Conservation (phyloP, 1,140 invertebrate species). For the Octopus sinensis region DNA sequence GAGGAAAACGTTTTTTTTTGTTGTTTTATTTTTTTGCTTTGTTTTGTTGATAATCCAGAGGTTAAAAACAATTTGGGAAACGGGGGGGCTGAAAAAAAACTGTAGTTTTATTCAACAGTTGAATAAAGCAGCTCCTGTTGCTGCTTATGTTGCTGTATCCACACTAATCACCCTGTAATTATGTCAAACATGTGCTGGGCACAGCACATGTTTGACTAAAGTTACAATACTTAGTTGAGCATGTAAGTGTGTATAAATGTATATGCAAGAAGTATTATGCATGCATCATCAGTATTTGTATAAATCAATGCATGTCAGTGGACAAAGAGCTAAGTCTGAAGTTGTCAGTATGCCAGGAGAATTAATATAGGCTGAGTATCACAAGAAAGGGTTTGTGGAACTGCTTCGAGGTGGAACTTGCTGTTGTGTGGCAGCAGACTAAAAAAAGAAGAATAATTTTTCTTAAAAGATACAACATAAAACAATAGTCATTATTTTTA, state of each 20-base stretch:
- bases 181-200: neutral
- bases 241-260: neutral
- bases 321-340: too few relatives aligned
- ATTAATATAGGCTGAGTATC: constrained; percentile 28
- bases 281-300: neutral
- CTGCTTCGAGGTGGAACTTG: constrained; percentile 40
- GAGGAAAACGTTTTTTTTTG: too few relatives aligned
- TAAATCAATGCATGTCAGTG: neutral
- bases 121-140: too few relatives aligned
- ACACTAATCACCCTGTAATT: neutral
- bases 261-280: neutral
- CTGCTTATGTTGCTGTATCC: too few relatives aligned
- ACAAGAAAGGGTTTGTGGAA: constrained; percentile 52
- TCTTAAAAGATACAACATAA: constrained; percentile 16
- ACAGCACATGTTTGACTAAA: neutral
- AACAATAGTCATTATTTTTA: constrained; percentile 4
- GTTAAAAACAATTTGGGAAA: too few relatives aligned
- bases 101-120: too few relatives aligned
- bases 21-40: too few relatives aligned
- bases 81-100: too few relatives aligned
- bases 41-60: too few relatives aligned
- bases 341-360: neutral
- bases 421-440: constrained; percentile 42
- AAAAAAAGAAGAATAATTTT: constrained; percentile 21
- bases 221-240: neutral